Evolutionary conservation across 2,888 invertebrate species (phyloP).

Genomic region (Nemurella pictetii): DNA sequence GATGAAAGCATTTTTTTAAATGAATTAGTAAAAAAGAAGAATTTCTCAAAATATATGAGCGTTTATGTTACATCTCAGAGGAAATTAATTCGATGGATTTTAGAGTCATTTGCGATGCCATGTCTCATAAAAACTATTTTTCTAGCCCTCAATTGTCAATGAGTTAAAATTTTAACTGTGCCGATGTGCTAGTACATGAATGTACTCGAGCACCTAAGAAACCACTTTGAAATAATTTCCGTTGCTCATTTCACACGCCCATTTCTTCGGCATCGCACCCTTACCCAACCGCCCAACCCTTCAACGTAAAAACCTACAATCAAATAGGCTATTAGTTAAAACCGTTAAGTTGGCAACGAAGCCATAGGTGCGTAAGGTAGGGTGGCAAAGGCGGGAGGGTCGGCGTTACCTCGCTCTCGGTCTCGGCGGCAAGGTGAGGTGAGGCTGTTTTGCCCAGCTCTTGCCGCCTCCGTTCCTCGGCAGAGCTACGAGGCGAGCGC

Average conservation of each 20-base stretch:
- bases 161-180: not conserved
- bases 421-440: not conserved
- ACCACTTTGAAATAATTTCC: too few relatives aligned
- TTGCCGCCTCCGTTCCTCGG: not conserved
- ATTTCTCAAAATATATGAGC: not conserved
- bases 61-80: too few relatives aligned
- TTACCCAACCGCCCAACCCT: not conserved
- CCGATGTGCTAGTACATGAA: too few relatives aligned
- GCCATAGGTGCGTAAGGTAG: not conserved
- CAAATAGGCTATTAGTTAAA: not conserved
- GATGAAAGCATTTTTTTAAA: not conserved
- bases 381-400: constrained; percentile 9
- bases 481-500: too few relatives aligned
- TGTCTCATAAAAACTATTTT: too few relatives aligned
- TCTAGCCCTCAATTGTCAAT: not conserved
- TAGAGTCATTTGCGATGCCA: too few relatives aligned
- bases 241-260: too few relatives aligned
- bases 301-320: not conserved
- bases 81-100: too few relatives aligned
- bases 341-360: not conserved
- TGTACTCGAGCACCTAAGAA: too few relatives aligned
- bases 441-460: not conserved
- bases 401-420: not conserved
- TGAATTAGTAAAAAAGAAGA: not conserved
- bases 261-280: not conserved